phyloP scores from a whole-genome alignment of 2,888 invertebrate genomes.

The Vesta saturnalis region DNA sequence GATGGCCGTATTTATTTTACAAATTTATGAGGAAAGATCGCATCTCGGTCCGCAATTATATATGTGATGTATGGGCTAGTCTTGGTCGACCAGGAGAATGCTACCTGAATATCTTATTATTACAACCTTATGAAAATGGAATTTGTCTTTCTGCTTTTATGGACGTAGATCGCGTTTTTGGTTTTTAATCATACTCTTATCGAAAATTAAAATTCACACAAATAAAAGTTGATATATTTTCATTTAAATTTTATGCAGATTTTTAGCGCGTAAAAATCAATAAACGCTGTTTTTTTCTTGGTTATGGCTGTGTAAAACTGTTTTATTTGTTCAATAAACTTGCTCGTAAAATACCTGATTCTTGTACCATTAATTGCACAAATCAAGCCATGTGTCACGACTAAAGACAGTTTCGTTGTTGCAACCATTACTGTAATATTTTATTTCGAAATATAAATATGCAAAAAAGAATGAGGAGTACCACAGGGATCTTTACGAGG shows the following conservation, averaged over 20 bases:
- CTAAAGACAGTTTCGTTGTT: too few relatives aligned
- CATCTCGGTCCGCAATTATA: conserved; percentile 62
- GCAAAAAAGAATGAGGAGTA: too few relatives aligned
- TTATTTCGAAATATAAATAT: too few relatives aligned
- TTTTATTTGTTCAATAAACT: not conserved
- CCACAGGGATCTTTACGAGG: not conserved
- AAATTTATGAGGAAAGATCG: conserved; percentile 62
- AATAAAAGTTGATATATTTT: not conserved
- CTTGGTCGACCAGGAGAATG: conserved; percentile 55
- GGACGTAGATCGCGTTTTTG: not conserved
- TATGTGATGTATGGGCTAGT: conserved; percentile 59
- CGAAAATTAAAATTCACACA: not conserved
- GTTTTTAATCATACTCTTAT: not conserved
- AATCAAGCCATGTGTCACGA: too few relatives aligned
- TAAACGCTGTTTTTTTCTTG: not conserved
- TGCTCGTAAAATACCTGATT: not conserved
- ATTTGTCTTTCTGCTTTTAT: conserved; percentile 16
- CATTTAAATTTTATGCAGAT: conserved; percentile 1
- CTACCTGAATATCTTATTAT: conserved; percentile 62
- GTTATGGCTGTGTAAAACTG: not conserved
- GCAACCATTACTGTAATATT: too few relatives aligned
- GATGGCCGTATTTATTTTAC: conserved; percentile 62
- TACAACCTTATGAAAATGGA: conserved; percentile 30
- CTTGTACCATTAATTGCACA: too few relatives aligned
- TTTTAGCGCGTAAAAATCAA: not conserved